Evolutionary conservation across 2,888 invertebrate genomes (phyloP), one percentile per base, ranked within the genome.

Genomic region (Orchestes rusci): DNA sequence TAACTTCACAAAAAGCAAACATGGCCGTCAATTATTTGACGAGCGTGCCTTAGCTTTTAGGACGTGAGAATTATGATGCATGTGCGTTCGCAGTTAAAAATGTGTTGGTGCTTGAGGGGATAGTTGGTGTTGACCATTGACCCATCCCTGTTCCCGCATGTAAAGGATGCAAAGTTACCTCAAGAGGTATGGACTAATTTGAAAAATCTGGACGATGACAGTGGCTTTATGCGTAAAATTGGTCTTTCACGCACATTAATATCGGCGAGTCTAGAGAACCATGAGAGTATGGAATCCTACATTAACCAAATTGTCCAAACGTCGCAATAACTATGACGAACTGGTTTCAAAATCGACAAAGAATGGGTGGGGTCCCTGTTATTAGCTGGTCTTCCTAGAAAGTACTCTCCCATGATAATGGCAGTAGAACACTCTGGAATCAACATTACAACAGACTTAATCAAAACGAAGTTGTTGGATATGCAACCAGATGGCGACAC

Each of bases 391-490:
- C 48, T 53, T 42, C 54, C 53, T 23, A 57, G 56, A 23, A 45
- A 43, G 33, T 56, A 39, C 36, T 33, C 45, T 16, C 53, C 54
- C 18, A 53, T 55, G 54, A n/a, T n/a, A n/a, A n/a, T n/a, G n/a
- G n/a, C n/a, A n/a, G n/a, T n/a, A n/a, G n/a, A n/a, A n/a, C n/a
- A n/a, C n/a, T n/a, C n/a, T n/a, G n/a, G n/a, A n/a, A n/a, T n/a
- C n/a, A n/a, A n/a, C n/a, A n/a, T n/a, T 31, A 53, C 53, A 3
- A 41, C 54, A 4, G 59, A 60, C 45, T 23, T 51, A 7, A 60
- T 60, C 5, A 51, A 51, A 35, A 45, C 53, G 4, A 61, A 61
- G 45, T 51, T 60, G 39, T 37, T 57, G 5, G 54, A 56, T 43
- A 55, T 53, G 55, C 45, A 43, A 38, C 35, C 43, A 59, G 13